Evolutionary conservation across 2,888 invertebrate genomes (phyloP).

Genomic region (Agrochola macilenta): DNA sequence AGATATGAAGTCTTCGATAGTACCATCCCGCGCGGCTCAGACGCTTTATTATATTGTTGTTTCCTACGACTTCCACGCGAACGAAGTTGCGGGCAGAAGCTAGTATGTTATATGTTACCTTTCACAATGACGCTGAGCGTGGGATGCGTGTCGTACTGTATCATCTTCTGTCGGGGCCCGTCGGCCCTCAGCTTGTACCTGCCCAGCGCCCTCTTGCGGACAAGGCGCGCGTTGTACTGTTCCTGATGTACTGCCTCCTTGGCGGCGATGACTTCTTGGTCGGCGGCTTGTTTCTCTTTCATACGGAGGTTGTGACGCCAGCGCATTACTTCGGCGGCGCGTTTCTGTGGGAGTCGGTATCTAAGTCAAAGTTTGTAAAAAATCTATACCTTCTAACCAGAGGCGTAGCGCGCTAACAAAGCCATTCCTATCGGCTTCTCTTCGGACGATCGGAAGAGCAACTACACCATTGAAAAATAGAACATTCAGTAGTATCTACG

Average conservation of each 20-base stretch:
- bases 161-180: conserved; percentile 91
- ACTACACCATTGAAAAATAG: too few relatives aligned
- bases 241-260: conserved; percentile 92
- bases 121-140: conserved; percentile 92
- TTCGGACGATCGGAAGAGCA: too few relatives aligned
- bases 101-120: conserved; percentile 78
- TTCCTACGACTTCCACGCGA: too few relatives aligned
- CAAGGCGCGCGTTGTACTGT: conserved; percentile 92
- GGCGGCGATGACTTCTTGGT: conserved; percentile 91
- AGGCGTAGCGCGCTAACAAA: too few relatives aligned
- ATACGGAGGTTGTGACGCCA: conserved; percentile 91
- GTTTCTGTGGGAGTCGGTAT: conserved; percentile 85
- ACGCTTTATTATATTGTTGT: too few relatives aligned
- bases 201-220: conserved; percentile 91
- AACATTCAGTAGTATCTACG: too few relatives aligned
- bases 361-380: too few relatives aligned
- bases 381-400: too few relatives aligned
- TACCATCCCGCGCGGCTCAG: too few relatives aligned
- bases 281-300: conserved; percentile 92
- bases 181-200: conserved; percentile 86
- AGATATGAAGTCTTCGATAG: too few relatives aligned
- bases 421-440: too few relatives aligned
- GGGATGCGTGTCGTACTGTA: conserved; percentile 87
- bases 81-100: too few relatives aligned
- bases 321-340: conserved; percentile 92